phyloP scores from a whole-genome alignment of 2,888 invertebrate genomes.

The Folsomia manolachei region DNA sequence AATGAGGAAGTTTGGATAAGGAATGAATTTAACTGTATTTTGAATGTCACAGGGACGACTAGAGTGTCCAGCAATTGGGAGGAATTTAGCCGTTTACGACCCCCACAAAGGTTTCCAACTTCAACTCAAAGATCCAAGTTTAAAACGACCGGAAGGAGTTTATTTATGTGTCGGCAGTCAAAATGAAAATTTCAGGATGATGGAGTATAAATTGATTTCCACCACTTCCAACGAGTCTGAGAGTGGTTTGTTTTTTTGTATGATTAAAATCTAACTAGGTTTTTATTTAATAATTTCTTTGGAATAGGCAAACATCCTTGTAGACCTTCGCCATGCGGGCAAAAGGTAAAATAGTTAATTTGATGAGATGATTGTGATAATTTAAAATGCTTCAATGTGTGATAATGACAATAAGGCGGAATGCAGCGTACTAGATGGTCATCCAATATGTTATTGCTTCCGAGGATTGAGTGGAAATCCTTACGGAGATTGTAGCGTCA shows the following conservation, averaged over 20 bases:
- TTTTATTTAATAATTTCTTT: no score
- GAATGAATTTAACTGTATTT: not conserved
- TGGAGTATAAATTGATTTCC: constrained; percentile 31
- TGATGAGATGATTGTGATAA: no score
- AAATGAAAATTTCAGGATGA: constrained; percentile 19
- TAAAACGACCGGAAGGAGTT: constrained; percentile 25
- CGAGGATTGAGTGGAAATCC: constrained; percentile 34
- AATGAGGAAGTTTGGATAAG: not conserved
- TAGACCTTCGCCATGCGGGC: constrained; percentile 38
- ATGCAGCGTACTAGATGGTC: constrained; percentile 38
- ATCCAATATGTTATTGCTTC: constrained; percentile 38
- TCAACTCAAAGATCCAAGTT: constrained; percentile 25
- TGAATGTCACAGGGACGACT: constrained; percentile 35
- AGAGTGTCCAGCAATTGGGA: constrained; percentile 28
- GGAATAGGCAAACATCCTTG: constrained; percentile 34
- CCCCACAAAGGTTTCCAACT: constrained; percentile 33
- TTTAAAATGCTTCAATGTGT: not conserved
- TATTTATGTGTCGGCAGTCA: constrained; percentile 33
- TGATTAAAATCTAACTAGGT: not conserved
- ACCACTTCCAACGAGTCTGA: not conserved
- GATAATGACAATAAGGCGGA: constrained; percentile 28
- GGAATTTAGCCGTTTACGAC: constrained; percentile 26
- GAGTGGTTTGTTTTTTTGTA: not conserved
- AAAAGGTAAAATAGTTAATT: constrained; percentile 18
- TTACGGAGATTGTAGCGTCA: constrained; percentile 32